Evolutionary conservation across 2,888 invertebrate species (phyloP).

Genomic region (Limenitis camilla): DNA sequence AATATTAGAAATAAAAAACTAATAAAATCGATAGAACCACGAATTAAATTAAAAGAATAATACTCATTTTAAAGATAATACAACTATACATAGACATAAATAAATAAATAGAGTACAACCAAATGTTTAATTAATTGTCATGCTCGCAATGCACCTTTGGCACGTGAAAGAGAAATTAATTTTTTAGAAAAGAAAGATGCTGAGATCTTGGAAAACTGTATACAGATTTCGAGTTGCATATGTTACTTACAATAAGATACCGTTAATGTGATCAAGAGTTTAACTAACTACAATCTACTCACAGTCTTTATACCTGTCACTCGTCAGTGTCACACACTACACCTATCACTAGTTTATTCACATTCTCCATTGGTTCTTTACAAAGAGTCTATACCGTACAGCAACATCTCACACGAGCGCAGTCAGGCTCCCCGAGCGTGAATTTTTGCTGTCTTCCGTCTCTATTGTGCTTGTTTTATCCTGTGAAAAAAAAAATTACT

Average conservation of each 20-base stretch:
- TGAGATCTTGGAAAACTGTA: conserved; percentile 70
- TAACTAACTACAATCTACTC: conserved; percentile 47
- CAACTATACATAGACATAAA: conserved; percentile 35
- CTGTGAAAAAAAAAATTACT: conserved; percentile 34
- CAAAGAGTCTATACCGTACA: neutral
- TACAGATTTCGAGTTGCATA: conserved; percentile 49
- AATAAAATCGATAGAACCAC: conserved; percentile 23
- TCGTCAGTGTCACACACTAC: conserved; percentile 25
- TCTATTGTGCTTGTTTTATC: conserved; percentile 38
- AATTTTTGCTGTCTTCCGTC: conserved; percentile 45
- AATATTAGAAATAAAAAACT: conserved; percentile 16
- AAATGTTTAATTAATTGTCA: conserved; percentile 51
- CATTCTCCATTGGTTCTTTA: conserved; percentile 21
- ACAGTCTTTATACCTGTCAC: conserved; percentile 50
- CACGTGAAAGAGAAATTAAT: conserved; percentile 48
- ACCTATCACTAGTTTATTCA: conserved; percentile 26
- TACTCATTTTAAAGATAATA: conserved; percentile 14
- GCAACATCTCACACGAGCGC: conserved; percentile 45
- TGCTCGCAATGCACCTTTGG: conserved; percentile 59
- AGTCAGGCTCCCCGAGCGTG: conserved; percentile 58
- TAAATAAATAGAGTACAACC: conserved; percentile 56
- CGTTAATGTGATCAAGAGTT: conserved; percentile 40
- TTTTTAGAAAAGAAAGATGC: conserved; percentile 36
- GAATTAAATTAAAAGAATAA: conserved; percentile 11
- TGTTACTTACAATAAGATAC: conserved; percentile 32